Evolutionary conservation across 2,888 invertebrate genomes (phyloP).

Genomic region (Tyria jacobaeae): DNA sequence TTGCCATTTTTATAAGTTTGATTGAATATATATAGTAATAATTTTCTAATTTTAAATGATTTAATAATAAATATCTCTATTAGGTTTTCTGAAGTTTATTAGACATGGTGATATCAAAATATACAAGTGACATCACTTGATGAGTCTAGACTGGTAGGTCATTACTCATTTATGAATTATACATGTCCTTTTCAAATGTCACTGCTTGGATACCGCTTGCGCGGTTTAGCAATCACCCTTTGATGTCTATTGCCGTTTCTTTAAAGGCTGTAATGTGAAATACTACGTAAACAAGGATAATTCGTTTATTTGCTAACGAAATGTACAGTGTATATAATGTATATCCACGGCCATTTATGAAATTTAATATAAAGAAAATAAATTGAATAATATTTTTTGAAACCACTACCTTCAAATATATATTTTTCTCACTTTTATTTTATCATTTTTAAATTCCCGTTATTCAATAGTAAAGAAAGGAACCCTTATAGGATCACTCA

Average conservation of each 20-base stretch:
- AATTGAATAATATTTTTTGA: slow-evolving; percentile 1
- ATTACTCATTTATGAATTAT: not conserved
- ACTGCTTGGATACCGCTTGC: slow-evolving; percentile 13
- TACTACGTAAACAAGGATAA: slow-evolving; percentile 52
- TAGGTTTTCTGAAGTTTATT: too few relatives aligned
- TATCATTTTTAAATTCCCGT: too few relatives aligned
- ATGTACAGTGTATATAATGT: not conserved
- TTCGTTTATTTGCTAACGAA: slow-evolving; percentile 50
- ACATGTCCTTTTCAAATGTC: slow-evolving; percentile 8
- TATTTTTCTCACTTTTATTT: not conserved
- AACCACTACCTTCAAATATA: not conserved
- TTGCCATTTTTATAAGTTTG: too few relatives aligned
- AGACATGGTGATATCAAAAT: too few relatives aligned
- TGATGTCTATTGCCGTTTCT: slow-evolving; percentile 52
- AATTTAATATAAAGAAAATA: slow-evolving; percentile 2
- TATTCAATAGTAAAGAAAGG: too few relatives aligned
- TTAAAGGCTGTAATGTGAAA: slow-evolving; percentile 45
- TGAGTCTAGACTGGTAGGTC: too few relatives aligned
- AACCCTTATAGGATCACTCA: too few relatives aligned
- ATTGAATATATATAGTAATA: too few relatives aligned
- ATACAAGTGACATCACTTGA: too few relatives aligned
- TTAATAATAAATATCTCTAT: too few relatives aligned
- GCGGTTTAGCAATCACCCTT: slow-evolving; percentile 48
- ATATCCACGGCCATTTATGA: not conserved
- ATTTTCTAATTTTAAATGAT: too few relatives aligned